These are phyloP conservation scores for Automeris io DNA, from an alignment of 2,888 invertebrate genomes.

Conservation along the genomic window DNA sequence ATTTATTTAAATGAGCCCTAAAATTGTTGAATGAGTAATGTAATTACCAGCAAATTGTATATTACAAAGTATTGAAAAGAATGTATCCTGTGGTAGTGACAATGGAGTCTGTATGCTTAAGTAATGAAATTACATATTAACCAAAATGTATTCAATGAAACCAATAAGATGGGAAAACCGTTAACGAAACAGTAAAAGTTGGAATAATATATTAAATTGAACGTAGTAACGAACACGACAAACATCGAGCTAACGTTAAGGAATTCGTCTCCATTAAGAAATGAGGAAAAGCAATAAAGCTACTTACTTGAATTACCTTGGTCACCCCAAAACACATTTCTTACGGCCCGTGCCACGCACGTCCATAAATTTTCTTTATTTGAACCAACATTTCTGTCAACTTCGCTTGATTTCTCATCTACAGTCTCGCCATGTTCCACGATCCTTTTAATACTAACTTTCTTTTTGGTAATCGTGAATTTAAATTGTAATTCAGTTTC, in stretches of 20 bases:
- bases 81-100: no score
- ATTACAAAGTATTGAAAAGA: no score
- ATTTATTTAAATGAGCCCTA: no score
- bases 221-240: constrained; percentile 1
- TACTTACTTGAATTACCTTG: constrained; percentile 25
- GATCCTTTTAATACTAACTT: constrained; percentile 50
- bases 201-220: background rate
- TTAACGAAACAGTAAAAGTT: background rate
- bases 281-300: constrained; percentile 9
- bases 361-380: constrained; percentile 67
- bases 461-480: constrained; percentile 64
- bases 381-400: constrained; percentile 28
- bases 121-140: no score
- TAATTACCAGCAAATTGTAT: no score
- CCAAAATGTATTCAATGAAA: no score
- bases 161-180: no score
- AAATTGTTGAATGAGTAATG: no score
- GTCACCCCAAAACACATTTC: constrained; percentile 64
- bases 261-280: constrained; percentile 9
- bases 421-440: constrained; percentile 29
- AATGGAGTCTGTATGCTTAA: no score
- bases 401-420: constrained; percentile 31
- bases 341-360: constrained; percentile 58
- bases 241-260: constrained; percentile 6
- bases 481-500: constrained; percentile 70